Base-by-base conservation (phyloP, 2,888 invertebrate genomes). In the Synanthedon myopaeformis region DNA sequence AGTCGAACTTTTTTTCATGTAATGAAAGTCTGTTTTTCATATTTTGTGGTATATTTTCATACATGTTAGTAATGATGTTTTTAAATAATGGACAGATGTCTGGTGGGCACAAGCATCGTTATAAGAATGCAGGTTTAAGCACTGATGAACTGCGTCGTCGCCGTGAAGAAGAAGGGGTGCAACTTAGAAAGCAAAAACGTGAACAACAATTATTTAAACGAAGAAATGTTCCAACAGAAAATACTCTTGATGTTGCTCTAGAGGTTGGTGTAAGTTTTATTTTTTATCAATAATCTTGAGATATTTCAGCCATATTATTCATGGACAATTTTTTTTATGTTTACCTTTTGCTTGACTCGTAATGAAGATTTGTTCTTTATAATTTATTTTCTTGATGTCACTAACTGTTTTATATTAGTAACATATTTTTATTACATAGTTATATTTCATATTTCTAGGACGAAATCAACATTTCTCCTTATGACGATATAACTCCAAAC, bases 161-260 rank as follows among this genome's bases (percentile, higher is more conserved):
- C 48, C 89, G 98, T 49, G 98, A 98, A 78, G 98, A 99, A 70
- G 98, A 98, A 79, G 98, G 98, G 28, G 95, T 99, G 35, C 98
- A 98, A 72, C 89, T 99, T 52, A 89, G 98, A 53, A 98, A 98
- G 89, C 96, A 96, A 69, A 98, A 98, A 81, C 88, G 98, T 58
- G 98, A 98, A 78, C 96, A 97, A 74, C 98, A 98, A 78, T 85
- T 98, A 42, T 96, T 95, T 60, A 98, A 98, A 83, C 89, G 96
- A 56, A 90, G 98, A 64, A 97, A 98, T 91, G 96, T 97, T 57
- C 84, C 79, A 59, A 73, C 78, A 59, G 76, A 69, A 1, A 79
- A 82, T 65, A 65, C 76, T 41, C 80, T 85, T 54, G 85, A 86
- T 57, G 72, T 76, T 57, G 66, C 74, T 28, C 59, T 79, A 57